These are phyloP conservation scores for Strigops habroptila DNA, from an alignment of 2,113 vertebrate species.

Conservation along the genomic window DNA sequence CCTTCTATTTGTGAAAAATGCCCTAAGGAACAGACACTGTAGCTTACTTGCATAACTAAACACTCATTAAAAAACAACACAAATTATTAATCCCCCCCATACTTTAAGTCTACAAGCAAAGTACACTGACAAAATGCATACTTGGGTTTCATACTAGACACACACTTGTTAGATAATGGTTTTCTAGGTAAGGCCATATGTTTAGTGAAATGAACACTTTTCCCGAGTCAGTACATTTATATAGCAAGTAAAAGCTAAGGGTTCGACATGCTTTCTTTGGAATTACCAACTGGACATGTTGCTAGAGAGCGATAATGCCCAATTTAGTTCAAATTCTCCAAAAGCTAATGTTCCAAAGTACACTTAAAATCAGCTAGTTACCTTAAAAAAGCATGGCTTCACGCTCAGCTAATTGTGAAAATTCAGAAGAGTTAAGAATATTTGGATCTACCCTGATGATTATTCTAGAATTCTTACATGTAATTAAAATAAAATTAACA, in stretches of 20 bases:
- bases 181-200: not conserved
- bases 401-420: not conserved
- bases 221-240: not conserved
- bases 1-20: not conserved
- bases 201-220: not conserved
- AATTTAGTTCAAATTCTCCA: not conserved
- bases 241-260: not conserved
- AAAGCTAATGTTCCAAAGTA: not conserved
- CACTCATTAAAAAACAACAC: not conserved
- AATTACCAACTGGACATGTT: not conserved
- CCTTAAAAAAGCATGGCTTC: not conserved
- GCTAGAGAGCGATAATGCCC: not conserved
- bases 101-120: not conserved
- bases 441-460: not conserved
- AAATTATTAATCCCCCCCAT: not conserved
- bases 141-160: not conserved
- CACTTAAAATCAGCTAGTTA: not conserved
- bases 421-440: not conserved
- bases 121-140: not conserved
- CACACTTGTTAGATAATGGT: not conserved
- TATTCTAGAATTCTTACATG: not conserved
- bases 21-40: not conserved
- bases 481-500: not conserved
- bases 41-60: not conserved
- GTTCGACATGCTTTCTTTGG: not conserved